Percentiles rank a stretch among this genome's conserved stretches.
Evolutionary conservation across 1,140 invertebrate species (phyloP).

Genomic region (Rhyacophila brunnea): DNA sequence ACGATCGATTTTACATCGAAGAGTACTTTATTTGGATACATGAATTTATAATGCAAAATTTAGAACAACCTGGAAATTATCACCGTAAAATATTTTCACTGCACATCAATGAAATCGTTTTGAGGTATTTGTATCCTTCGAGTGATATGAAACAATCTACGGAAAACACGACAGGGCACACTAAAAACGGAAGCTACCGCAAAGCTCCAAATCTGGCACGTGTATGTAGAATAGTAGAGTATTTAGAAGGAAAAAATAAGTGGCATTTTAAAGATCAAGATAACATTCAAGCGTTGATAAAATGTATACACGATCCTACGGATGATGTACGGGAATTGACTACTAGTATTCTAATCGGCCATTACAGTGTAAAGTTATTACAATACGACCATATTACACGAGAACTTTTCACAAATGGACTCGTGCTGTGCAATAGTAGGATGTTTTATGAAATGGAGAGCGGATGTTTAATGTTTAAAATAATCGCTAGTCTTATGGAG

Average conservation of each 20-base stretch:
- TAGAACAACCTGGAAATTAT: conserved; percentile 46
- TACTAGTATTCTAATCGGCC: conserved; percentile 20
- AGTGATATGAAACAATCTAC: conserved; percentile 38
- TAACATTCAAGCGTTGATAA: conserved; percentile 6
- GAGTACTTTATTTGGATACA: conserved; percentile 37
- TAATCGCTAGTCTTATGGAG: conserved; percentile 16
- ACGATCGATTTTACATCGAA: conserved; percentile 6
- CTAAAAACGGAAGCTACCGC: background rate
- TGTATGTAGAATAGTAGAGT: conserved; percentile 18
- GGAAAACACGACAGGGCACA: background rate
- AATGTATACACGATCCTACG: conserved; percentile 22
- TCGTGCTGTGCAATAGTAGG: conserved; percentile 22
- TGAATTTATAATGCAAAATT: conserved; percentile 39
- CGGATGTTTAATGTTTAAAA: conserved; percentile 28
- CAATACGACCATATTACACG: conserved; percentile 5
- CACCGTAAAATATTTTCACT: conserved; percentile 48
- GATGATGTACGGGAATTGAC: conserved; percentile 25
- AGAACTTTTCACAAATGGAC: conserved; percentile 22
- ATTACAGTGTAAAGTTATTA: conserved; percentile 10
- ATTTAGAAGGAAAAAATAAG: conserved; percentile 15
- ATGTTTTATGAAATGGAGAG: conserved; percentile 31
- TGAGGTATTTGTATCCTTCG: conserved; percentile 38
- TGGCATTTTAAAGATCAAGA: conserved; percentile 18
- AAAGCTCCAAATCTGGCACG: conserved; percentile 16
- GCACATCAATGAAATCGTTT: conserved; percentile 39